These are phyloP conservation scores for Lytechinus variegatus DNA, from an alignment of 35 echinoderm and acorn worm species.

Conservation along the genomic window DNA sequence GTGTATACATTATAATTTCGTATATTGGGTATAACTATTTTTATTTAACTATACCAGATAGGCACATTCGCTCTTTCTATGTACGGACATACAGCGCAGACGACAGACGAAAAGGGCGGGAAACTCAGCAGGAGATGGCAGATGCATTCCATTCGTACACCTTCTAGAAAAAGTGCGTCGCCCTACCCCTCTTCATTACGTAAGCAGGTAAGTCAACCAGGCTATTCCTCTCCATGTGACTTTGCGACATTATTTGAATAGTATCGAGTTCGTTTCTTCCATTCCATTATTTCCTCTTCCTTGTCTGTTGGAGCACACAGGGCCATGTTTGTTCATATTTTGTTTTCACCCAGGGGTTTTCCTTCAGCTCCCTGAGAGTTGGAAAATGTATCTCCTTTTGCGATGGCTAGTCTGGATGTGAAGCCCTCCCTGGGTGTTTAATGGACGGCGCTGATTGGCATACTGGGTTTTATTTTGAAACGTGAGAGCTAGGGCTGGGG, in stretches of 20 bases:
- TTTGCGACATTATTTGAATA: not conserved
- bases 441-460: not conserved
- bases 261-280: not conserved
- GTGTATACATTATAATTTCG: too few relatives aligned
- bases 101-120: not conserved
- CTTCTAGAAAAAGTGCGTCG: conserved; percentile 4
- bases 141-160: not conserved
- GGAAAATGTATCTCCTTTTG: not conserved
- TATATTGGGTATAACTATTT: too few relatives aligned
- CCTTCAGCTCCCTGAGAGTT: not conserved
- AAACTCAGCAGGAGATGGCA: not conserved
- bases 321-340: not conserved
- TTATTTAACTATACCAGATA: too few relatives aligned
- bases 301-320: not conserved
- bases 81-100: not conserved
- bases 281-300: not conserved
- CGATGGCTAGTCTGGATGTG: not conserved
- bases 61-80: not conserved
- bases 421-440: not conserved
- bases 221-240: not conserved
- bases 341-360: not conserved
- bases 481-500: not conserved
- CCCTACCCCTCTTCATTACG: not conserved
- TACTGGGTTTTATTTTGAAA: not conserved
- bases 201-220: not conserved